Base-by-base conservation (phyloP, 1,140 invertebrate species). In the Trachymyrmex septentrionalis region DNA sequence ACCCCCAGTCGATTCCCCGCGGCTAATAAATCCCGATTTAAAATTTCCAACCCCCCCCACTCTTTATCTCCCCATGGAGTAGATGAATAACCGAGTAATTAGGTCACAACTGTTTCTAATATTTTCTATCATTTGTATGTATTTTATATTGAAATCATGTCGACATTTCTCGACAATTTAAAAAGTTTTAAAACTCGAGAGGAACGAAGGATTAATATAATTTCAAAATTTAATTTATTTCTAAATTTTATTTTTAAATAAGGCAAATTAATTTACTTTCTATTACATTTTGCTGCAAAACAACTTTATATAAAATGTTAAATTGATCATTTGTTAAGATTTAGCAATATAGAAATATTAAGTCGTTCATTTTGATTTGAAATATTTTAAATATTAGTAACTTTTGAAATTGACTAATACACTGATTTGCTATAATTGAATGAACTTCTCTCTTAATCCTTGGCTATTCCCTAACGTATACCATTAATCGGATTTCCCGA, bases 1-100 rank as follows among this genome's bases (percentile, higher is more conserved):
- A 81, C 85, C 86, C 85, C 90, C 84, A 91, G 90, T 92, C 92
- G 91, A 94, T 94, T 94, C 93, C 89, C 91, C 92, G 91, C 85
- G 90, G 90, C 89, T 93, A 92, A 94, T 94, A 93, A 94, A 93
- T 93, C 90, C 88, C 91, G 89, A 93, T 93, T n/a, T n/a, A 90
- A 93, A 93, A 93, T 93, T 93, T 90, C 90, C 88, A 90, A 82
- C 63, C 73, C 30, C 63, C 73, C 30, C 57, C 48, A 16, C n/a
- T 63, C 30, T n/a, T 30, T 27, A 5, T 53, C 14, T 64, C 19
- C 30, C 38, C 12, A 5, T 30, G 57, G 55, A 27, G 72, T 63
- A 38, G 59, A 75, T 84, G 55, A 69, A 61, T 73, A 75, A 61
- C 44, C 38, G 38, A 44, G 44, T 73, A 84, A 75, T 84, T 84